A percentile compares a stretch with the other conserved stretches of the same genome.
phyloP scores from a whole-genome alignment of 2,888 invertebrate genomes.

The Heliothis peltigera region DNA sequence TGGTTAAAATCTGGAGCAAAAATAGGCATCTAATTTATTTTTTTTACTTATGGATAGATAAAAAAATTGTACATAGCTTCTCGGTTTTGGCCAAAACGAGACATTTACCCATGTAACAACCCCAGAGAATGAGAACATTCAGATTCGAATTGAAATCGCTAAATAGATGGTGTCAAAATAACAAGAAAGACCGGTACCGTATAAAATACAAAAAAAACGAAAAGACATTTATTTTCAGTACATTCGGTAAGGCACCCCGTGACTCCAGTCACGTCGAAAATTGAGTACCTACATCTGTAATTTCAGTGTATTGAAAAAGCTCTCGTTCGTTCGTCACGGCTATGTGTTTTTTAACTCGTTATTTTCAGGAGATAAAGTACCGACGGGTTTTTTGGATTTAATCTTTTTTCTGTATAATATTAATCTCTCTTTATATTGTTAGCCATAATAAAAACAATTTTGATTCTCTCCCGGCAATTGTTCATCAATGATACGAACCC shows the following conservation, averaged over 20 bases:
- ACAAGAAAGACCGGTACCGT: background rate
- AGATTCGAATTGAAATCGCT: background rate
- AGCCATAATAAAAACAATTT: too few relatives aligned
- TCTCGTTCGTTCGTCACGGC: conserved; percentile 3
- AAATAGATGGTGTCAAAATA: background rate
- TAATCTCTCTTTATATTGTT: background rate
- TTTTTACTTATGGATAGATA: too few relatives aligned
- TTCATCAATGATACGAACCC: too few relatives aligned
- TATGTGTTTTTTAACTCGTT: background rate
- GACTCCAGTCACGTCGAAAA: conserved; percentile 13
- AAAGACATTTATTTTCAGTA: conserved; percentile 7
- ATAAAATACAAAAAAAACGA: conserved; percentile 4
- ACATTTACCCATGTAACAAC: too few relatives aligned
- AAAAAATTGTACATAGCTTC: too few relatives aligned
- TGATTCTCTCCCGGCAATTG: too few relatives aligned
- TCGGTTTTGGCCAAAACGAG: too few relatives aligned
- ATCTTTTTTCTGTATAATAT: background rate
- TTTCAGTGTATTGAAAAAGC: conserved; percentile 11
- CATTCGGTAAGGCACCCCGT: background rate
- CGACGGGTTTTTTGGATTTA: background rate
- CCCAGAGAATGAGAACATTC: background rate
- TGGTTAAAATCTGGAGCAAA: too few relatives aligned
- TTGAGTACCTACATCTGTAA: background rate
- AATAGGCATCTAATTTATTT: too few relatives aligned
- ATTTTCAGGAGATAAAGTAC: background rate